These are phyloP conservation scores for Dicentrarchus labrax DNA, from an alignment of 2,113 vertebrate genomes.

Conservation along the genomic window DNA sequence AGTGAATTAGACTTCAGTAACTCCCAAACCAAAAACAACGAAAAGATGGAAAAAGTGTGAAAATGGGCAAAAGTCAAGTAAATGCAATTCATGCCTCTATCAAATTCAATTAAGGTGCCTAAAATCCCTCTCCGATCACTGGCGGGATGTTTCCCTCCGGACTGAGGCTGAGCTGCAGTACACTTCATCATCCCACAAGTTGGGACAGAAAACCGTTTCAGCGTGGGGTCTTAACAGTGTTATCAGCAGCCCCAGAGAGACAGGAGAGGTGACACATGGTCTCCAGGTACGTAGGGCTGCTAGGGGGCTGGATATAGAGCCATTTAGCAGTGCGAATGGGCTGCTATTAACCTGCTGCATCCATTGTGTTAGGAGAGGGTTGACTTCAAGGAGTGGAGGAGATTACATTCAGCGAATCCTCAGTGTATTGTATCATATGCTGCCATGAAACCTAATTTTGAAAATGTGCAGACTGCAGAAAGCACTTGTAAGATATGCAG, in stretches of 20 bases:
- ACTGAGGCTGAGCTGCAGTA: conserved; percentile 19
- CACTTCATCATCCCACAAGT: conserved; percentile 53
- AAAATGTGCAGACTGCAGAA: conserved; percentile 17
- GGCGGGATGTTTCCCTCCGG: conserved; percentile 26
- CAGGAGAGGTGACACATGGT: conserved; percentile 4
- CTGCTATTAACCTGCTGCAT: conserved; percentile 50
- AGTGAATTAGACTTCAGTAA: neutral
- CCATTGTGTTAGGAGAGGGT: conserved; percentile 30
- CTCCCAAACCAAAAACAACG: neutral
- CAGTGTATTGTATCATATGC: conserved; percentile 16
- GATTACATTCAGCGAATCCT: conserved; percentile 34
- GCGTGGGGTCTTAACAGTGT: conserved; percentile 13
- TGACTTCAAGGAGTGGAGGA: conserved; percentile 17
- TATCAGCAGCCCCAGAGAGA: conserved; percentile 58
- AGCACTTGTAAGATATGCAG: conserved; percentile 20
- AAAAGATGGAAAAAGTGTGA: neutral
- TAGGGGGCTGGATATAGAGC: neutral
- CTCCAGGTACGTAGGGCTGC: conserved; percentile 10
- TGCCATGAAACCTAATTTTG: conserved; percentile 22
- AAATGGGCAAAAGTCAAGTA: conserved; percentile 12
- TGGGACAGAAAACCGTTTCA: conserved; percentile 61
- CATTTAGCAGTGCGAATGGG: conserved; percentile 29
- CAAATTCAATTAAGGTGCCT: conserved; percentile 41
- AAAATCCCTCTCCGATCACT: conserved; percentile 12
- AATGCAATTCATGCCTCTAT: conserved; percentile 39